Percentiles rank a stretch among this genome's conserved stretches.
phyloP scores from a whole-genome alignment of 2,113 vertebrate genomes.

The Marmota flaviventris region DNA sequence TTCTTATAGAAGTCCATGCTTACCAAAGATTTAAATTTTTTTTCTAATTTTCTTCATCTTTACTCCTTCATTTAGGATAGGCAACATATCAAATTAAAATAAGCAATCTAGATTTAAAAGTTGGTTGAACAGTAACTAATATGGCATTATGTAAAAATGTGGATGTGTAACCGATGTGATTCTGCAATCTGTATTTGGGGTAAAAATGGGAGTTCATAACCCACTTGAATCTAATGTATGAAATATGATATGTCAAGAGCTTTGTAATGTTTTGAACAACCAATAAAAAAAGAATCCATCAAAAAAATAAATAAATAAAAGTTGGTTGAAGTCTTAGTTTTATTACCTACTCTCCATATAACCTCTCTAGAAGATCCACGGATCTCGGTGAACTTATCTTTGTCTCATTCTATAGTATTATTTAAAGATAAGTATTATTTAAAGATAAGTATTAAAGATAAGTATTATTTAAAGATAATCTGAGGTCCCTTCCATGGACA shows the following conservation, averaged over 20 bases:
- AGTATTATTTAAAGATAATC: neutral
- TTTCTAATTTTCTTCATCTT: neutral
- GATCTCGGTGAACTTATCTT: neutral
- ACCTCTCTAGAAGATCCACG: neutral
- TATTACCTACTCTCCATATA: neutral
- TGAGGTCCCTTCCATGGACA: neutral
- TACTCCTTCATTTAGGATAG: neutral
- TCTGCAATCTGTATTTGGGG: no score
- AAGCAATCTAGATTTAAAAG: conserved; percentile 21
- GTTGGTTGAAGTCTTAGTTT: neutral
- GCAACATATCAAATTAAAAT: conserved; percentile 7
- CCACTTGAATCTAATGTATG: no score
- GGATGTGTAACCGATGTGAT: no score
- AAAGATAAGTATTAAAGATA: no score
- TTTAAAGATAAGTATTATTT: no score
- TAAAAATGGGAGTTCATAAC: no score
- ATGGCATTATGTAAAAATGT: no score
- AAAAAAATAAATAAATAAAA: no score
- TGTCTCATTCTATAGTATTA: no score
- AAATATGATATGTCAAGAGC: no score
- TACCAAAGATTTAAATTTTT: neutral
- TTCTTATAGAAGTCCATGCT: neutral
- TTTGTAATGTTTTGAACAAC: no score
- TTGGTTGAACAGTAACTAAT: neutral
- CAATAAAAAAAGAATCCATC: no score